phyloP scores from a whole-genome alignment of 2,797 vertebrate genomes.

The Macropus fuliginosus region DNA sequence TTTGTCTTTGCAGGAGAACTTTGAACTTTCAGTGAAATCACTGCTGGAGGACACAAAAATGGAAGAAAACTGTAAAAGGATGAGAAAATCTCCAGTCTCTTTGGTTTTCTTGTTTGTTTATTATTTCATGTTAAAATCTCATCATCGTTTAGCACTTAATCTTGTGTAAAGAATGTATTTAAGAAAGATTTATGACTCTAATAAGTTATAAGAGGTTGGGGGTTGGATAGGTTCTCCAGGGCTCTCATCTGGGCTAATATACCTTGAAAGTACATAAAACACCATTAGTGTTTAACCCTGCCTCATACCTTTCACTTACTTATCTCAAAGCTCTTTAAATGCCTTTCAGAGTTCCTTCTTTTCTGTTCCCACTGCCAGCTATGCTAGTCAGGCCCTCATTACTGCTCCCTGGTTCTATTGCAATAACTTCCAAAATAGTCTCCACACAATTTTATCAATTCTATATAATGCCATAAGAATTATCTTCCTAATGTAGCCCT shows the following conservation, averaged over 20 bases:
- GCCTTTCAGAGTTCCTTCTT: background rate
- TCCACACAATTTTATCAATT: background rate
- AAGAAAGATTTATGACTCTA: constrained; percentile 27
- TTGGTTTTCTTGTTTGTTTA: constrained; percentile 29
- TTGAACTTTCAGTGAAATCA: background rate
- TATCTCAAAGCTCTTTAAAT: background rate
- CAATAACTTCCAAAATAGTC: background rate
- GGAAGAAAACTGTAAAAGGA: constrained; percentile 25
- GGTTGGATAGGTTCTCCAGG: background rate
- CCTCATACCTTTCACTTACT: background rate
- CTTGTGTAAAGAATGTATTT: background rate
- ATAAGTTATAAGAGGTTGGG: constrained; percentile 6
- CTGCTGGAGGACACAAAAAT: background rate
- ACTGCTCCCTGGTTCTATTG: background rate
- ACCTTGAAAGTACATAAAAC: background rate
- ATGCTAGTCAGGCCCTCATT: background rate
- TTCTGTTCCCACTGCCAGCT: background rate
- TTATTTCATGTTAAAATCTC: background rate
- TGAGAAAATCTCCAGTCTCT: constrained; percentile 12
- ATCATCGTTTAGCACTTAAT: constrained; percentile 31
- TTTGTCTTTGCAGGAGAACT: background rate
- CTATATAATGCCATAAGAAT: background rate
- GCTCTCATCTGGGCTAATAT: constrained; percentile 18
- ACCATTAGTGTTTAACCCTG: background rate
- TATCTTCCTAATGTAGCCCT: background rate